A percentile compares a stretch with the other conserved stretches of the same genome.
Evolutionary conservation across 37 sponge, comb jelly and placozoan genomes (phyloP).

Genomic region (Amphimedon queenslandica): DNA sequence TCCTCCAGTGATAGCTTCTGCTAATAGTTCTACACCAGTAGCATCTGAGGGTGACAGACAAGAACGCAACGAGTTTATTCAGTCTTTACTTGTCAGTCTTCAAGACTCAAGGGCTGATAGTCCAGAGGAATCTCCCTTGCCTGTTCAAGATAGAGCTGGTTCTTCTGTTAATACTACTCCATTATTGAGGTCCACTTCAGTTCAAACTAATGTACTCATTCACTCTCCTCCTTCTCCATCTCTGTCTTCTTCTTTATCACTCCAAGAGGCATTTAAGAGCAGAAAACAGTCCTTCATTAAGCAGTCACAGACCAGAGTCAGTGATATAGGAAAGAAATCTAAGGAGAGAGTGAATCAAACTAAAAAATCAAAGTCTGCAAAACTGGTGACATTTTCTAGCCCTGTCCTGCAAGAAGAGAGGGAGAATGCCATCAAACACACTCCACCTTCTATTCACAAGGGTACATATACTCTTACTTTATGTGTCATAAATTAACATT

Average conservation of each 20-base stretch:
- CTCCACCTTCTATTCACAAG: too few species aligned
- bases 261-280: conserved; percentile 63
- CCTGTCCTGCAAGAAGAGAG: not conserved
- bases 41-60: too few species aligned
- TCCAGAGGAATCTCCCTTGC: too few species aligned
- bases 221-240: too few species aligned
- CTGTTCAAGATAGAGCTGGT: not conserved
- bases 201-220: not conserved
- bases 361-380: not conserved
- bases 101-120: too few species aligned
- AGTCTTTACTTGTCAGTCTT: too few species aligned
- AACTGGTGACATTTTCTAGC: not conserved
- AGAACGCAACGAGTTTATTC: too few species aligned
- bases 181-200: not conserved
- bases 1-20: too few species aligned
- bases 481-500: too few species aligned
- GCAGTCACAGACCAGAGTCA: conserved; percentile 30
- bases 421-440: too few species aligned
- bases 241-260: conserved; percentile 4
- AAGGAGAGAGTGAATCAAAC: not conserved
- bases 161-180: not conserved
- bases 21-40: too few species aligned
- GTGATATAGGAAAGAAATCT: conserved; percentile 11
- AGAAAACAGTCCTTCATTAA: conserved; percentile 34
- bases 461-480: too few species aligned